These are phyloP conservation scores for Pseudochaenichthys georgianus DNA, from an alignment of 2,797 vertebrate genomes.

Conservation along the genomic window DNA sequence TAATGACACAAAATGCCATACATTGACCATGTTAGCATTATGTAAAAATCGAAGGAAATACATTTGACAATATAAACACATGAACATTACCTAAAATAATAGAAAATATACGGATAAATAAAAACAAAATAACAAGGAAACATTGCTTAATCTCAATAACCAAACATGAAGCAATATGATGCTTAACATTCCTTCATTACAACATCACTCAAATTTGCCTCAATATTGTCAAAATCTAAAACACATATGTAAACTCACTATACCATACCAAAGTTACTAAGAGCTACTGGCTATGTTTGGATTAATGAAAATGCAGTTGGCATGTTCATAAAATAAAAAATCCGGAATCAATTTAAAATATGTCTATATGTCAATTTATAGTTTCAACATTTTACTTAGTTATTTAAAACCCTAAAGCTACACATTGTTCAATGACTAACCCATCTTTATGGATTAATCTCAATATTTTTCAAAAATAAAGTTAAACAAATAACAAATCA, in stretches of 20 bases:
- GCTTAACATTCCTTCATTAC: not conserved
- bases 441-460: not conserved
- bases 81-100: not conserved
- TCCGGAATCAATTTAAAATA: not conserved
- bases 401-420: not conserved
- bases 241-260: not conserved
- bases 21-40: not conserved
- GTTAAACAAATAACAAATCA: not conserved
- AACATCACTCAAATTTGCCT: not conserved
- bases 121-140: not conserved
- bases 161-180: not conserved
- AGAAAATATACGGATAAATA: not conserved
- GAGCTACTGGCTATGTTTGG: not conserved
- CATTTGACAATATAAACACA: not conserved
- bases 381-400: not conserved
- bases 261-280: not conserved
- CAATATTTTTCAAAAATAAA: not conserved
- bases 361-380: not conserved
- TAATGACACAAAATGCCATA: not conserved
- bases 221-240: not conserved
- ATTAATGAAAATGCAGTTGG: not conserved
- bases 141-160: not conserved
- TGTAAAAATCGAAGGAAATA: not conserved
- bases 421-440: not conserved
- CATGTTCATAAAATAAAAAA: not conserved